Percentiles rank a stretch among this genome's conserved stretches.
Evolutionary conservation across 2,888 invertebrate species (phyloP).

Genomic region (Molorchus minor): DNA sequence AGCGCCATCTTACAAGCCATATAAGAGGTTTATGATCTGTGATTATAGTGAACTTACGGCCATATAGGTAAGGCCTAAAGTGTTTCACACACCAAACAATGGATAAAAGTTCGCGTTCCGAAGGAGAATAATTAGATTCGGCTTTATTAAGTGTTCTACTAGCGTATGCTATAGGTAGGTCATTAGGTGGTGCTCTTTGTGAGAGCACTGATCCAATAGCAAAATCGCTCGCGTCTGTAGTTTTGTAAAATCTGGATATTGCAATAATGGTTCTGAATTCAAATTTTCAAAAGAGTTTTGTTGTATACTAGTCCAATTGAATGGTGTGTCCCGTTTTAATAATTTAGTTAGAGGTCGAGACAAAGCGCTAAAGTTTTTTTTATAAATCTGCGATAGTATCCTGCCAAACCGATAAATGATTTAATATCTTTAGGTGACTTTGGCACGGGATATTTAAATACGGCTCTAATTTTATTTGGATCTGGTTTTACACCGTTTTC

Average conservation of each 20-base stretch:
- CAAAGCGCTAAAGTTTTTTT: constrained; percentile 30
- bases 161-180: constrained; percentile 54
- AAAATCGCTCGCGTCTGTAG: constrained; percentile 54
- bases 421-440: constrained; percentile 37
- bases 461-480: constrained; percentile 26
- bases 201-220: constrained; percentile 50
- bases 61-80: constrained; percentile 56
- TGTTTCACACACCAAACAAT: constrained; percentile 54
- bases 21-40: constrained; percentile 53
- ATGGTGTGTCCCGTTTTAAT: constrained; percentile 28
- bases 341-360: constrained; percentile 34
- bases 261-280: constrained; percentile 35
- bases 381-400: constrained; percentile 39
- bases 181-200: constrained; percentile 45
- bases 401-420: constrained; percentile 39
- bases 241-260: constrained; percentile 50
- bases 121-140: constrained; percentile 54
- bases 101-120: constrained; percentile 55
- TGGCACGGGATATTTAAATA: constrained; percentile 28
- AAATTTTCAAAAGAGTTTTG: constrained; percentile 33
- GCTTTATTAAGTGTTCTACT: constrained; percentile 49
- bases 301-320: constrained; percentile 30
- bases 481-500: constrained; percentile 36
- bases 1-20: constrained; percentile 53
- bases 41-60: constrained; percentile 51